Base-by-base conservation (phyloP, 2,113 vertebrate genomes). In the Tamias sibiricus region DNA sequence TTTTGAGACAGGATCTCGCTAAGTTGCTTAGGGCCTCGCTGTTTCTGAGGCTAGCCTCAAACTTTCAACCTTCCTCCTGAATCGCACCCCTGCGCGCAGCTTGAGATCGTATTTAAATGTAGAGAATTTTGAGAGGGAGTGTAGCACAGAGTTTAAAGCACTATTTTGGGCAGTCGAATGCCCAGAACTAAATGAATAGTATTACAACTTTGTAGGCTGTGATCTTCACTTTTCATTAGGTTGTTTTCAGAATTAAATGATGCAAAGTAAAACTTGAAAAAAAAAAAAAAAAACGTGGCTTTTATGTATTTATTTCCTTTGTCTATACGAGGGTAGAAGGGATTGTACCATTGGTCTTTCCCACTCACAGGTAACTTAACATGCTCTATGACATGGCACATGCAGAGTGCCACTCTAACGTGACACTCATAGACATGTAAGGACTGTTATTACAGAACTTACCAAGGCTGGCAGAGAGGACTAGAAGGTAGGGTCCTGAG, bases 371-470 rank as follows among this genome's bases (percentile, higher is more conserved):
- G 19, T 68, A 47, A 47, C 30, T 37, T 37, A 30, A 26, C 11
- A 84, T 52, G 37, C 30, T 1, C n/a, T 42, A 5, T 3, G 24
- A 69, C 54, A 30, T 14, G 44, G 24, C 20, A 2, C 13, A n/a
- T 13, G 0, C 16, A 52, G 42, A 28, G 2, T 2, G 9, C 4
- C 16, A 81, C 40, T 44, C 92, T 79, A 47, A 42, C 42, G 13
- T 69, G 52, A 37, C 79, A 74, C 13, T 49, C 9, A 24, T 10
- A 83, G 42, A 35, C 44, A 40, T 0, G 4, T 32, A 19, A 4
- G 1, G 57, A 74, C 1, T 0, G 3, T 0, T 4, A 32, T 35
- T 20, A 16, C 1, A 0, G 2, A 24, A 20, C 14, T 84, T 47
- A 14, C 11, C 12, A 4, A 20, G 4, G 7, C 40, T 37, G 17